Evolutionary conservation across 1,140 invertebrate genomes (phyloP).

Genomic region (Drusus annulatus): DNA sequence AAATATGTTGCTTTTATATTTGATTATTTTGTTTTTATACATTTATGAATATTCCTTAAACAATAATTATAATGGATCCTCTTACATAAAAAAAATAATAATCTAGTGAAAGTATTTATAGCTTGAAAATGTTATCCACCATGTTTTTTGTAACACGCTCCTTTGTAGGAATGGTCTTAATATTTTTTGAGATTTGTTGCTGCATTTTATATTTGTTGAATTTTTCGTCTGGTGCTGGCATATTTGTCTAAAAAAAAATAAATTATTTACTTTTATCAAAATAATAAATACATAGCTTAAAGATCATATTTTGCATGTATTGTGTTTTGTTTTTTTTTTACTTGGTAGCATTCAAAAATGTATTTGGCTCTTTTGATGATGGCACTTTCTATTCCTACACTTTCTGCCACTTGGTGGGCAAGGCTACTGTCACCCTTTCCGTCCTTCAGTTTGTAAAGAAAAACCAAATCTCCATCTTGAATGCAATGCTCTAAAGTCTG

Average conservation of each 20-base stretch:
- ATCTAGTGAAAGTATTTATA: background rate
- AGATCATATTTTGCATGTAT: background rate
- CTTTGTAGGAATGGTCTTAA: constrained; percentile 6
- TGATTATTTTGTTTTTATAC: no score
- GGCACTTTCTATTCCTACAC: constrained; percentile 63
- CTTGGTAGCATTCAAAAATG: constrained; percentile 60
- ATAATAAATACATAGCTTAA: background rate
- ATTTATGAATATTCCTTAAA: no score
- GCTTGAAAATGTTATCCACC: constrained; percentile 29
- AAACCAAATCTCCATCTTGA: constrained; percentile 73
- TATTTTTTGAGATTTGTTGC: constrained; percentile 24
- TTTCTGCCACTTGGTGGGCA: constrained; percentile 71
- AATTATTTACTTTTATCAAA: background rate
- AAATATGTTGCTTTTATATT: no score
- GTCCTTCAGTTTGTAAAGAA: constrained; percentile 74
- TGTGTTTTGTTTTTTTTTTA: constrained; percentile 15
- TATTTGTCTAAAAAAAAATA: constrained; percentile 30
- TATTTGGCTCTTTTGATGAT: constrained; percentile 58
- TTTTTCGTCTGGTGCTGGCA: constrained; percentile 20
- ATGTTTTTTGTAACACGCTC: constrained; percentile 27
- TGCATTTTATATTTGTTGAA: constrained; percentile 10
- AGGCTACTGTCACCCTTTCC: constrained; percentile 72
- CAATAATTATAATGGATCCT: constrained; percentile 1
- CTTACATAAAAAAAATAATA: constrained; percentile 6
- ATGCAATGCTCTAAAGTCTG: constrained; percentile 74